Percentiles rank a stretch among this genome's conserved stretches.
Conservation (phyloP, 1,140 invertebrate species). For the Tetramorium alpestre region DNA sequence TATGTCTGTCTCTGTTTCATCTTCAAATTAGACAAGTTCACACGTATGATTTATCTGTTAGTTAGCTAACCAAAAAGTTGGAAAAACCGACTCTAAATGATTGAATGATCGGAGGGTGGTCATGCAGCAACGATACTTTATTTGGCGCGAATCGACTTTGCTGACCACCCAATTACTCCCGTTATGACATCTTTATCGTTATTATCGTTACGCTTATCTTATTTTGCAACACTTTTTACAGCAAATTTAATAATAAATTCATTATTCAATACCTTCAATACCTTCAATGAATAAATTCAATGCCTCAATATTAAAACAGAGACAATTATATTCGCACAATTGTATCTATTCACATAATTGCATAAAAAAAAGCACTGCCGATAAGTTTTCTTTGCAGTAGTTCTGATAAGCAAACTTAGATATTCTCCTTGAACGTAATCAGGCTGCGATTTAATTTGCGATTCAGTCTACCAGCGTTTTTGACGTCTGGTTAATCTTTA, state of each 20-base stretch:
- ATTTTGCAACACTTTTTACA: not conserved
- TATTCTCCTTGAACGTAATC: not conserved
- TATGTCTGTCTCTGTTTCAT: too few species aligned
- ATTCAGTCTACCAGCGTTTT: constrained; percentile 6
- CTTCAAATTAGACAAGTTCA: too few species aligned
- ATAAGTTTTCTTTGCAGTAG: not conserved
- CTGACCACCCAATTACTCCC: not conserved
- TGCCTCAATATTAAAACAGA: not conserved
- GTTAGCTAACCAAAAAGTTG: too few species aligned
- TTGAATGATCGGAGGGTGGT: too few species aligned
- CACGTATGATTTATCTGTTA: too few species aligned
- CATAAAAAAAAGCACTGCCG: too few species aligned
- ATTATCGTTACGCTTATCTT: not conserved
- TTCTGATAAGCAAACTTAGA: not conserved
- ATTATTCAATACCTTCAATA: not conserved
- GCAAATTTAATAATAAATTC: not conserved
- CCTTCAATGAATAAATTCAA: too few species aligned
- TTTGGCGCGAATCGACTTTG: not conserved
- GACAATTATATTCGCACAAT: not conserved
- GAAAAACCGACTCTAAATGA: too few species aligned
- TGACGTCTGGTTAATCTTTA: not conserved
- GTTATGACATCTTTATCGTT: too few species aligned
- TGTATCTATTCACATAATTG: not conserved
- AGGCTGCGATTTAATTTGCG: not conserved
- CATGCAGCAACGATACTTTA: not conserved